Evolutionary conservation across 2,888 invertebrate genomes (phyloP).

Genomic region (Pseudanteris insignis): DNA sequence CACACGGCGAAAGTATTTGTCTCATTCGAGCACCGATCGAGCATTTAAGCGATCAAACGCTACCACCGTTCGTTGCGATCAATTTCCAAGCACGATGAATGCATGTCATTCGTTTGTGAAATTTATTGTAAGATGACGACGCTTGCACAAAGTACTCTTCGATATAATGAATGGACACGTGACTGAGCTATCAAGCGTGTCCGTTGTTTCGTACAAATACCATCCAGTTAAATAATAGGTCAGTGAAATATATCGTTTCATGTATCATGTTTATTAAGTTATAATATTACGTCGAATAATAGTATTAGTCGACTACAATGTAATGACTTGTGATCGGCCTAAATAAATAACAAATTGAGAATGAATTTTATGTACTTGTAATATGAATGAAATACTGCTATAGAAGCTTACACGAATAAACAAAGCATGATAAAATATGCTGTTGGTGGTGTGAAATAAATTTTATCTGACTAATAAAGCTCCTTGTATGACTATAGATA

Average conservation of each 20-base stretch:
- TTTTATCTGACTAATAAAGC: too few relatives aligned
- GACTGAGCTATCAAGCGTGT: constrained; percentile 14
- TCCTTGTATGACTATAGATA: too few relatives aligned
- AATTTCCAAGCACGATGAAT: constrained; percentile 31
- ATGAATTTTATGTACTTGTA: too few relatives aligned
- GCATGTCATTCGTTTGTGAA: constrained; percentile 30
- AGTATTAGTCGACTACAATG: too few relatives aligned
- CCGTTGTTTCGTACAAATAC: constrained; percentile 17
- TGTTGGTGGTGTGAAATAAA: too few relatives aligned
- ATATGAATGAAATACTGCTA: too few relatives aligned
- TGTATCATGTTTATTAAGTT: too few relatives aligned
- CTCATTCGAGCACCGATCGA: constrained; percentile 39
- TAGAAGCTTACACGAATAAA: too few relatives aligned
- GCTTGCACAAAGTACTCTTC: constrained; percentile 13
- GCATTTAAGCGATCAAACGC: constrained; percentile 11
- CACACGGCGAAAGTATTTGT: constrained; percentile 40
- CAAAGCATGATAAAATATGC: too few relatives aligned
- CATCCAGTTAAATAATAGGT: constrained; percentile 10
- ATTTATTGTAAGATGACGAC: constrained; percentile 21
- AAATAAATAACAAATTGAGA: too few relatives aligned
- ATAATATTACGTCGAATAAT: too few relatives aligned
- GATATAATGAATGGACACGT: constrained; percentile 21
- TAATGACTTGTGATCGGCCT: too few relatives aligned
- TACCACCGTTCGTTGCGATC: constrained; percentile 22
- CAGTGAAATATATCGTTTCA: constrained; percentile 20